Conservation (phyloP, 2,888 invertebrate genomes). For the Orthosia gothica region DNA sequence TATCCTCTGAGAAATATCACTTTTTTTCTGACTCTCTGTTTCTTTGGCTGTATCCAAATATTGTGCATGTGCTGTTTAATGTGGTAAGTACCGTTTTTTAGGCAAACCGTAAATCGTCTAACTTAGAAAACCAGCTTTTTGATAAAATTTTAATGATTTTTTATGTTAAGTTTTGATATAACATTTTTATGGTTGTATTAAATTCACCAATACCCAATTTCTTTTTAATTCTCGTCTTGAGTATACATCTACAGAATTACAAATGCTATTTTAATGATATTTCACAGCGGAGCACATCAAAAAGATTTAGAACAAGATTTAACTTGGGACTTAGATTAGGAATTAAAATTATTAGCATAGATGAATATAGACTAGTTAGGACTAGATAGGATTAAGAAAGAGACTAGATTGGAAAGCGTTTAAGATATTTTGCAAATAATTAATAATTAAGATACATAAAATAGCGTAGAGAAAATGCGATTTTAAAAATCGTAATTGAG, state of each 20-base stretch:
- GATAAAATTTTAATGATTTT: no score
- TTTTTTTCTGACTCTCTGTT: not conserved
- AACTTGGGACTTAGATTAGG: constrained; percentile 4
- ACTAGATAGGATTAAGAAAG: not conserved
- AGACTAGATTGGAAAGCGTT: constrained; percentile 32
- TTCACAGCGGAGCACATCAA: constrained; percentile 14
- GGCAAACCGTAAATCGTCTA: no score
- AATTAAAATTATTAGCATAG: constrained; percentile 18
- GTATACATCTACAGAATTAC: no score
- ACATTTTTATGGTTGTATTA: no score
- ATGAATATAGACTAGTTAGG: constrained; percentile 35
- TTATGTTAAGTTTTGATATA: no score
- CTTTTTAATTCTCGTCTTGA: not conserved
- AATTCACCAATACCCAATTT: not conserved
- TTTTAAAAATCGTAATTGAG: not conserved
- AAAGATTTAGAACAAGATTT: constrained; percentile 18
- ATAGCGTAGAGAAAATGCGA: not conserved
- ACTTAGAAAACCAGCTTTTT: no score
- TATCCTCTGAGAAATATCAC: constrained; percentile 27
- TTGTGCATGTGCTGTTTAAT: no score
- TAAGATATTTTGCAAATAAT: constrained; percentile 5
- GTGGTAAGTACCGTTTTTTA: no score
- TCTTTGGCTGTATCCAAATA: not conserved
- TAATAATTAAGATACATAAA: not conserved
- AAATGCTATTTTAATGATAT: constrained; percentile 1